Conservation (phyloP, 2,888 invertebrate genomes). For the Dasypogon diadema region DNA sequence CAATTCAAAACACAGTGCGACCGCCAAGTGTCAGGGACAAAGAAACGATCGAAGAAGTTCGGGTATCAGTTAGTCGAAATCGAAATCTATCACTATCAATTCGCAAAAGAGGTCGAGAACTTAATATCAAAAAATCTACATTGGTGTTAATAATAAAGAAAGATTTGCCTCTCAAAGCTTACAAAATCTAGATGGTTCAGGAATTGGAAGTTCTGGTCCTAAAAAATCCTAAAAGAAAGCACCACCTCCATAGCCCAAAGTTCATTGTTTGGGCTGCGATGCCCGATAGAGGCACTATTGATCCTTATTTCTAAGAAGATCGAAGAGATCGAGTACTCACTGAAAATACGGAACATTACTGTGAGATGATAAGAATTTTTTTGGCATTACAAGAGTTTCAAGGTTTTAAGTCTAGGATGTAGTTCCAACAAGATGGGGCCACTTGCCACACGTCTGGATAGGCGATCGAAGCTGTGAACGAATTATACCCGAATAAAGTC, state of each 20-base stretch:
- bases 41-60: too few relatives aligned
- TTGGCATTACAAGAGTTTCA: constrained; percentile 20
- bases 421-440: not conserved
- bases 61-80: too few relatives aligned
- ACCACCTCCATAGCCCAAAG: not conserved
- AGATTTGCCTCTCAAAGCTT: too few relatives aligned
- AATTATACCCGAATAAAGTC: not conserved
- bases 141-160: too few relatives aligned
- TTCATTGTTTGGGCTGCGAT: not conserved
- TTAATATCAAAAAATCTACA: too few relatives aligned
- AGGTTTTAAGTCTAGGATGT: constrained; percentile 32
- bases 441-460: not conserved
- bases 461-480: too few relatives aligned
- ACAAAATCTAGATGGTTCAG: too few relatives aligned
- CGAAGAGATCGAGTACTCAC: not conserved
- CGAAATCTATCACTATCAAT: too few relatives aligned
- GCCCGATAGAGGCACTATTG: not conserved
- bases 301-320: not conserved
- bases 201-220: not conserved
- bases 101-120: too few relatives aligned
- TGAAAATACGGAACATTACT: not conserved
- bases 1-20: too few relatives aligned
- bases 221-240: constrained; percentile 1
- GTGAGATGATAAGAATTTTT: too few relatives aligned
- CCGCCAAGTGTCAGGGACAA: too few relatives aligned